Conservation (phyloP, 2,113 vertebrate genomes). For the Pomatostomus ruficeps region DNA sequence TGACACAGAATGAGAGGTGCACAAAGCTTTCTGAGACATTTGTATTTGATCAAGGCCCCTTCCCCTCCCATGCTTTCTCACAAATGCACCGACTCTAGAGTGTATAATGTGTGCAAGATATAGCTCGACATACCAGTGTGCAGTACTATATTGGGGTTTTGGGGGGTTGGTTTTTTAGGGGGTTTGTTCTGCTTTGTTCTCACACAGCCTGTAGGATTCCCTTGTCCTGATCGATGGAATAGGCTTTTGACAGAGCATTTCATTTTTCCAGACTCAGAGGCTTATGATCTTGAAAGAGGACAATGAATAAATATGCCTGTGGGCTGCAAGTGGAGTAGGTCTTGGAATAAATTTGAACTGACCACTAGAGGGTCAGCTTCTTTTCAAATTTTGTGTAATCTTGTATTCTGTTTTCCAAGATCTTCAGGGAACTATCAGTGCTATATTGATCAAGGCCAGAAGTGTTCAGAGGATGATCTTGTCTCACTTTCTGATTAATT, state of each 20-base stretch:
- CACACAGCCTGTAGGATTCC: neutral
- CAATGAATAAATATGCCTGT: neutral
- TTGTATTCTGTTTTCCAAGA: neutral
- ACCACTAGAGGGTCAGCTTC: neutral
- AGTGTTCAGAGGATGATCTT: neutral
- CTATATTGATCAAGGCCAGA: neutral
- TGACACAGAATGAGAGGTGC: neutral
- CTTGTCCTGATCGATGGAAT: neutral
- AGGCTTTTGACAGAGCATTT: neutral
- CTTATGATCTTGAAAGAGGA: neutral
- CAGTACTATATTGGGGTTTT: rapidly evolving
- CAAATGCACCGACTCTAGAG: neutral
- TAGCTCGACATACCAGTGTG: neutral
- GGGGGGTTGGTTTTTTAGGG: neutral
- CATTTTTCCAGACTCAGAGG: neutral
- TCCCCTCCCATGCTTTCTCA: neutral
- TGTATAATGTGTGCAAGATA: neutral
- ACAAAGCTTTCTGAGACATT: neutral
- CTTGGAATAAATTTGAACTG: neutral
- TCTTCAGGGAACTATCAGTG: neutral
- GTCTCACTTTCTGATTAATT: neutral
- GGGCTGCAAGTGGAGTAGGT: neutral
- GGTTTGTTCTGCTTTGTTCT: neutral
- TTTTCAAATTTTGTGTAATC: neutral
- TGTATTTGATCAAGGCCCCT: neutral